Evolutionary conservation across 2,888 invertebrate genomes (phyloP).

Genomic region (Acanthosepion lycidas): DNA sequence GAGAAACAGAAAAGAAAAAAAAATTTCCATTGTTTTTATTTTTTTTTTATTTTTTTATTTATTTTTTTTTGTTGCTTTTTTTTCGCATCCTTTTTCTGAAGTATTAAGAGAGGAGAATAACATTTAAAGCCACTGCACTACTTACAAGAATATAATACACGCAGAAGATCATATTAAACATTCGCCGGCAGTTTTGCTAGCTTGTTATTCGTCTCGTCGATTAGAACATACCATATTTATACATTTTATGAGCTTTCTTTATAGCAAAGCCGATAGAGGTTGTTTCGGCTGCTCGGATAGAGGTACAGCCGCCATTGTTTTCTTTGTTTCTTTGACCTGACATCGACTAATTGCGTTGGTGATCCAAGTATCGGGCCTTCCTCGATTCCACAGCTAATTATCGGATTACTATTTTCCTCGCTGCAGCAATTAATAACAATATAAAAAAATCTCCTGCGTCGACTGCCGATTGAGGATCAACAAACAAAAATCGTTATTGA

Average conservation of each 20-base stretch:
- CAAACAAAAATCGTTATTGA: background rate
- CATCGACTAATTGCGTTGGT: background rate
- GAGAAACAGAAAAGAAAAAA: background rate
- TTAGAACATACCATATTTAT: background rate
- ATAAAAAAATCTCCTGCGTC: background rate
- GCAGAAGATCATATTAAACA: background rate
- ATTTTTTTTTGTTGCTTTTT: background rate
- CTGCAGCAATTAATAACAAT: background rate
- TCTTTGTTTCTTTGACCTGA: background rate
- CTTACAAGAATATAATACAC: background rate
- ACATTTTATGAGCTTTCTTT: background rate
- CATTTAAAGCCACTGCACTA: background rate
- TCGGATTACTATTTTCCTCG: background rate
- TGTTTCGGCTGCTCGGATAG: too few species aligned
- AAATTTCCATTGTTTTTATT: too few species aligned
- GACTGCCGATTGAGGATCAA: background rate
- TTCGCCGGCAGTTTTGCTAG: background rate
- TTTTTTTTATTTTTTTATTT: too few species aligned
- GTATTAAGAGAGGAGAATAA: background rate
- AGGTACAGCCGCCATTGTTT: background rate
- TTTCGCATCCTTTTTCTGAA: background rate
- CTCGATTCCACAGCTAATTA: background rate
- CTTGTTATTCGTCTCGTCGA: background rate
- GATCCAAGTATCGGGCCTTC: background rate
- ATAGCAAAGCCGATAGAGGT: background rate